phyloP scores from a whole-genome alignment of 2,113 vertebrate species.

The Polyodon spathula region DNA sequence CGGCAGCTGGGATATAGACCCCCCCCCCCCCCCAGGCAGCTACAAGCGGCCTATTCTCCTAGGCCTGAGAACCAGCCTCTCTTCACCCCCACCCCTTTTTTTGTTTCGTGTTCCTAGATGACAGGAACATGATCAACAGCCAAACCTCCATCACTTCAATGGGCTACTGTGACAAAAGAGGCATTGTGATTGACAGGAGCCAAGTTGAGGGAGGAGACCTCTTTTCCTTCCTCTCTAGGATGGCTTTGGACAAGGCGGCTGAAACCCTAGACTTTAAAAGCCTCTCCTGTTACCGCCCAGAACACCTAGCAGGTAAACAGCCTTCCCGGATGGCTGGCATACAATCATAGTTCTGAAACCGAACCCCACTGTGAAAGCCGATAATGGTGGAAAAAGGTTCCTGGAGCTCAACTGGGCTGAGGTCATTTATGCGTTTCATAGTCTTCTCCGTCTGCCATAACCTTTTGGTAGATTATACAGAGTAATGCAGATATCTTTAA shows the following conservation, averaged over 20 bases:
- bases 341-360: constrained; percentile 41
- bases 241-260: constrained; percentile 34
- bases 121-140: constrained; percentile 50
- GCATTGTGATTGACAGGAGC: constrained; percentile 50
- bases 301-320: constrained; percentile 59
- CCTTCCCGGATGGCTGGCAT: constrained; percentile 40
- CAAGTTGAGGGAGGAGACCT: constrained; percentile 26
- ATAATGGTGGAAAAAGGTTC: constrained; percentile 46
- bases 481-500: too few relatives aligned
- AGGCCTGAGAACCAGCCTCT: constrained; percentile 46
- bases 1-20: constrained; percentile 20
- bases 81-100: constrained; percentile 15
- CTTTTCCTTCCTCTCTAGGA: constrained; percentile 37
- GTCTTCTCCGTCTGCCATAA: too few relatives aligned
- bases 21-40: constrained; percentile 24
- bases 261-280: constrained; percentile 65
- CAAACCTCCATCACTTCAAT: constrained; percentile 36
- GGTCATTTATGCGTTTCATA: constrained; percentile 42
- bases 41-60: constrained; percentile 52
- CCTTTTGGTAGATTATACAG: too few relatives aligned
- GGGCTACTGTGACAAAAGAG: constrained; percentile 38
- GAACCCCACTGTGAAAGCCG: constrained; percentile 41
- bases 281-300: constrained; percentile 46
- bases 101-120: constrained; percentile 47
- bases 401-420: constrained; percentile 29